These are phyloP conservation scores for Hippocampus comes DNA, from an alignment of 2,113 vertebrate species.

Conservation along the genomic window DNA sequence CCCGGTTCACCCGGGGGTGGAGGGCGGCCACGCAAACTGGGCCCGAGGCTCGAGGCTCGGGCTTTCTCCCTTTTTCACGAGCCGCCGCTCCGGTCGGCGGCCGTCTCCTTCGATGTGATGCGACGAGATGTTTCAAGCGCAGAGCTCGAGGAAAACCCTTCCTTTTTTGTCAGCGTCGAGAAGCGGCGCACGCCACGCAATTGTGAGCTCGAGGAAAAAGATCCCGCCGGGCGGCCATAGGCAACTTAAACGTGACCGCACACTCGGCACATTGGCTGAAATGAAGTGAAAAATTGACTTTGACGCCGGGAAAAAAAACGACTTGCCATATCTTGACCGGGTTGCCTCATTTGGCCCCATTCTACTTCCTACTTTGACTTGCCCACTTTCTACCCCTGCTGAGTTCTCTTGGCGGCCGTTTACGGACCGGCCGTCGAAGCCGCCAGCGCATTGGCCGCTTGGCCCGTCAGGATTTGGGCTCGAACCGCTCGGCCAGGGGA, in stretches of 20 bases:
- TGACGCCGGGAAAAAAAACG: neutral
- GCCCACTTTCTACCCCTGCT: no score
- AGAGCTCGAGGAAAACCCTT: constrained; percentile 20
- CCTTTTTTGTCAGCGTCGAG: constrained; percentile 24
- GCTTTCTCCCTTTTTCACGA: constrained; percentile 43
- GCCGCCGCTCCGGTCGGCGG: constrained; percentile 58
- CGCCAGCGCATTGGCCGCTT: no score
- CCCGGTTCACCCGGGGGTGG: constrained; percentile 47
- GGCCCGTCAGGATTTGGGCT: no score
- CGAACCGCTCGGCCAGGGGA: no score
- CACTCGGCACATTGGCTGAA: no score
- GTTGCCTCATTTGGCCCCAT: neutral
- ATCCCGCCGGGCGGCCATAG: neutral
- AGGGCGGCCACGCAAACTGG: constrained; percentile 4
- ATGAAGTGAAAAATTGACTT: neutral
- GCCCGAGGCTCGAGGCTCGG: neutral
- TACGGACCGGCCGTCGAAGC: no score
- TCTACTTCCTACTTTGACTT: neutral
- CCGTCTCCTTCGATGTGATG: constrained; percentile 45
- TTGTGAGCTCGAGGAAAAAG: neutral
- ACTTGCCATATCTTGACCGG: neutral
- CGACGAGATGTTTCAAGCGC: constrained; percentile 38
- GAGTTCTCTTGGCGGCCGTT: no score
- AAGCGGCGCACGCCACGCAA: constrained; percentile 10
- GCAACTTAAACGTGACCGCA: neutral